Base-by-base conservation (phyloP, 1,140 invertebrate species). In the Lepidostoma basale region DNA sequence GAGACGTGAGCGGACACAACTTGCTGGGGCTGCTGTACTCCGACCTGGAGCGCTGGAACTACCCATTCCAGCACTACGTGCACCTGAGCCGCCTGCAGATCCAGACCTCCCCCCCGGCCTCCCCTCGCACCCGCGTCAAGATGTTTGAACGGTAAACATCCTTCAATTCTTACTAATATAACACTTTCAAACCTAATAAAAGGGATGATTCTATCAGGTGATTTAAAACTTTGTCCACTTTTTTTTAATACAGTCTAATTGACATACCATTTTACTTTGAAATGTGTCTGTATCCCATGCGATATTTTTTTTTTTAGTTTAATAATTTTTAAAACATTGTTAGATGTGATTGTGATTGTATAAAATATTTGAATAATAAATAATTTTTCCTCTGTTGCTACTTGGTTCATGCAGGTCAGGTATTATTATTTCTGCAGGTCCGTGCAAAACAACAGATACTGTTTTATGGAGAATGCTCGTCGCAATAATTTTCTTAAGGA, bases 21-120 rank as follows among this genome's bases (percentile, higher is more conserved):
- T 84, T 96, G 40, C 79, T 95, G 77, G 90, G 93, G 33, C 76
- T 94, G 42, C 87, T 96, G 86, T 97, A 97, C 76, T 86, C 86
- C 62, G 88, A 97, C 75, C 87, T 92, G 42, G 73, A 82, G 1
- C 87, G 90, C 62, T 96, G 92, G 89, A 87, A 87, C 44, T 89
- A 91, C 74, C 84, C 92, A 12, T 97, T 97, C 77, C 94, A 96
- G 83, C 90, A 90, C 12, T 95, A 96, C 78, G 93, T 96, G 9
- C 94, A 95, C 75, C 81, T 96, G 22, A 94, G 92, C 16, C 89
- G 96, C 85, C 76, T 95, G 2, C 88, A 94, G 76, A 85, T 90
- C n/a, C 94, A 97, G 76, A 89, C 87, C 4, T 83, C 86, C 52
- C 77, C 76, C 16, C 80, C 81, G 14, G 75, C 80, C 10, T 87